phyloP scores from a whole-genome alignment of 2,113 vertebrate genomes.

The Anguilla rostrata region DNA sequence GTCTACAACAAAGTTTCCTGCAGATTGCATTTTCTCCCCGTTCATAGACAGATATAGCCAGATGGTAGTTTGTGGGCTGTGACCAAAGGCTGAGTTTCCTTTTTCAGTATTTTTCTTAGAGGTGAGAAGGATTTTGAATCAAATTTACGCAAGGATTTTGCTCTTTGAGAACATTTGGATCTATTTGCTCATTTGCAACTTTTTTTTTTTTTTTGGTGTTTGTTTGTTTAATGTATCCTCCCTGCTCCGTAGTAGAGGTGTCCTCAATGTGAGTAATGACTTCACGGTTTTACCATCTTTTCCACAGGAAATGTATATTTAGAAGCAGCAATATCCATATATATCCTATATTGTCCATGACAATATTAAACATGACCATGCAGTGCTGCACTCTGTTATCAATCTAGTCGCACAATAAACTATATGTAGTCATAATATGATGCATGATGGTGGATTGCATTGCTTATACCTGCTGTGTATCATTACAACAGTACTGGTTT shows the following conservation, averaged over 20 bases:
- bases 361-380: not conserved
- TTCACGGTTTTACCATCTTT: not conserved
- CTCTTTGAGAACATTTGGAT: not conserved
- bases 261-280: not conserved
- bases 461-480: not conserved
- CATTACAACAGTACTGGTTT: not conserved
- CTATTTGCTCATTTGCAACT: not conserved
- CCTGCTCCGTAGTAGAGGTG: not conserved
- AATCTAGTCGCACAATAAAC: not conserved
- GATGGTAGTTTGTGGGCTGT: not conserved
- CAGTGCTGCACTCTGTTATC: not conserved
- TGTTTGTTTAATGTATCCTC: too few species aligned
- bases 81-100: not conserved
- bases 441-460: slow-evolving; percentile 4
- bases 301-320: not conserved
- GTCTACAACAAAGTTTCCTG: not conserved
- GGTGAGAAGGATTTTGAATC: not conserved
- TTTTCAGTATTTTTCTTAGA: not conserved
- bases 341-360: not conserved
- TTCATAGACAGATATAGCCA: not conserved
- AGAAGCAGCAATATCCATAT: not conserved
- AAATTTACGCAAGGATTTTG: too few species aligned
- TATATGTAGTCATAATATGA: not conserved
- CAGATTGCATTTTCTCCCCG: not conserved
- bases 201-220: too few species aligned